A percentile compares a stretch with the other conserved stretches of the same genome.
These are phyloP conservation scores for Cyrtorhinus lividipennis DNA, from an alignment of 1,140 invertebrate genomes.

Conservation along the genomic window DNA sequence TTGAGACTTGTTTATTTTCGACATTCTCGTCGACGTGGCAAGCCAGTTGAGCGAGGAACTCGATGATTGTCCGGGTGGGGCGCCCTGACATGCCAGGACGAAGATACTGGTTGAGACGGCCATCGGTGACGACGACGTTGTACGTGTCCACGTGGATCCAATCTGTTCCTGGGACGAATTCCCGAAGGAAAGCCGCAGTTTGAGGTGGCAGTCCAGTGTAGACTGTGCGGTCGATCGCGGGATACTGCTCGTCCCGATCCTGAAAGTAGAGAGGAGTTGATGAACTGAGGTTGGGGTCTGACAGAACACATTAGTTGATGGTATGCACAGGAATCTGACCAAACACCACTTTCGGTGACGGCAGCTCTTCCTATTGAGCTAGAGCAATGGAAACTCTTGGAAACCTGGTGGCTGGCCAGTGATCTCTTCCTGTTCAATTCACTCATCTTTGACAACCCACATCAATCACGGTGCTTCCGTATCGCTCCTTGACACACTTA, in stretches of 20 bases:
- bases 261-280: not conserved
- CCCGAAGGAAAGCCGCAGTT: slow-evolving; percentile 41
- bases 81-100: slow-evolving; percentile 57
- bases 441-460: too few species aligned
- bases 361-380: too few species aligned
- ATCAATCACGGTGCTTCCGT: too few species aligned
- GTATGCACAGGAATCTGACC: too few species aligned
- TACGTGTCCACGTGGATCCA: slow-evolving; percentile 45
- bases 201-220: slow-evolving; percentile 34
- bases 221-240: not conserved
- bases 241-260: not conserved
- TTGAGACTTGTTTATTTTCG: slow-evolving; percentile 2
- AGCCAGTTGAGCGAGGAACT: slow-evolving; percentile 40
- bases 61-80: slow-evolving; percentile 65
- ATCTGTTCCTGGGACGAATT: slow-evolving; percentile 38
- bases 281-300: too few species aligned
- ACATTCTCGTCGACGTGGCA: slow-evolving; percentile 2
- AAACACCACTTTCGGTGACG: too few species aligned
- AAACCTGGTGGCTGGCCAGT: too few species aligned
- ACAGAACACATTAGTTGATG: too few species aligned
- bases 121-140: slow-evolving; percentile 35
- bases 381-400: too few species aligned
- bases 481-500: too few species aligned
- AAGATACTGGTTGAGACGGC: slow-evolving; percentile 52
- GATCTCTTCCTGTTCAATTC: too few species aligned